phyloP scores from a whole-genome alignment of 2,797 vertebrate species.

The Sitta carolinensis region DNA sequence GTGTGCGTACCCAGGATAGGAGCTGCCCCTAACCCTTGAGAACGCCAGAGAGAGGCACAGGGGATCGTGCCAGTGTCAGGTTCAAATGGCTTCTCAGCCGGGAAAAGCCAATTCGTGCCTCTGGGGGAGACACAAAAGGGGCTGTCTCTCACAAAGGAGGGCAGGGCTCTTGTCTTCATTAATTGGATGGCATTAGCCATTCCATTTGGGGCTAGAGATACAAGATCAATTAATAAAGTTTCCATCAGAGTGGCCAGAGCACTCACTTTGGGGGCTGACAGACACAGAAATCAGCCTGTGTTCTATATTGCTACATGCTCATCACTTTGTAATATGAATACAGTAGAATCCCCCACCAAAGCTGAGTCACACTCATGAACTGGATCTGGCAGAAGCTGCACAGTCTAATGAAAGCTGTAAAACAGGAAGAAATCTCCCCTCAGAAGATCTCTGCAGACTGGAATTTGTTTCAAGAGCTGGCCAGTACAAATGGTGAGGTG shows the following conservation, averaged over 20 bases:
- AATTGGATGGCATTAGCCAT: neutral
- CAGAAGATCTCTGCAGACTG: neutral
- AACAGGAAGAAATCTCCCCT: neutral
- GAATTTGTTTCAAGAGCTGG: neutral
- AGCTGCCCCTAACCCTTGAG: neutral
- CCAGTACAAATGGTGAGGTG: accelerated
- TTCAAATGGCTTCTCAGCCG: neutral
- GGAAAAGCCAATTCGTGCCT: neutral
- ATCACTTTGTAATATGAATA: neutral
- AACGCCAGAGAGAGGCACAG: neutral
- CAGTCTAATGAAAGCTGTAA: neutral
- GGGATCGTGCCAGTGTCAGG: neutral
- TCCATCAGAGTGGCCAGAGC: neutral
- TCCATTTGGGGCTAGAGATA: neutral
- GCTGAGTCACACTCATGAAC: neutral
- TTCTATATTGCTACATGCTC: neutral
- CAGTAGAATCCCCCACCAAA: neutral
- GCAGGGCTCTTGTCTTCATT: neutral
- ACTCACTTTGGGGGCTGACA: neutral
- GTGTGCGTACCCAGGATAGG: neutral
- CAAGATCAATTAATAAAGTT: neutral
- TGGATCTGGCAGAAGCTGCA: neutral
- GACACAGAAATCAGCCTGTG: neutral
- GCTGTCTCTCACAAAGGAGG: neutral
- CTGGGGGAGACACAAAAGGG: neutral